Percentiles rank a stretch among this genome's conserved stretches.
phyloP scores from a whole-genome alignment of 2,113 vertebrate species.

The Dryoscopus gambensis region DNA sequence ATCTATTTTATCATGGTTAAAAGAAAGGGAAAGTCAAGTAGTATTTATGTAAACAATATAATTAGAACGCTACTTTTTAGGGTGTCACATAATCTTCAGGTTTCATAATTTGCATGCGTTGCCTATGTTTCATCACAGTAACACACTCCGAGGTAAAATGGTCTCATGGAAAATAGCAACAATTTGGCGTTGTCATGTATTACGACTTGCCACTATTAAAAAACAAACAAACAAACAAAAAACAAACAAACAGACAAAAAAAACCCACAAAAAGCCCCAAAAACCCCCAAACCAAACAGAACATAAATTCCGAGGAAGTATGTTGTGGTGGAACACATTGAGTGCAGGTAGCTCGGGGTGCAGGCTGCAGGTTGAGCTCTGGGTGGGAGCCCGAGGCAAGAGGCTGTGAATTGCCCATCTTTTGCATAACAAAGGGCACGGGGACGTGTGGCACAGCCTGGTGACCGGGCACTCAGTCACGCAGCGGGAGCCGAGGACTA shows the following conservation, averaged over 20 bases:
- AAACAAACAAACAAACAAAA: not conserved
- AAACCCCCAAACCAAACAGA: no score
- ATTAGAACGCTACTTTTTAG: not conserved
- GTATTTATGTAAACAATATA: not conserved
- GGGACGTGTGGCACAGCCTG: not conserved
- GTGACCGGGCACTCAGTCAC: no score
- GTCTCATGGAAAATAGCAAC: not conserved
- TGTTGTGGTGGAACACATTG: not conserved
- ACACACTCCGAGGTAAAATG: not conserved
- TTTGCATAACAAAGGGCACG: accelerated
- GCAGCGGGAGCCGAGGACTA: accelerated
- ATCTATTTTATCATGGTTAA: not conserved
- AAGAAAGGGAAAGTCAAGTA: not conserved
- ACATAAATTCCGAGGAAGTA: not conserved
- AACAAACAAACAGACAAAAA: not conserved
- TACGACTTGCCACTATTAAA: not conserved
- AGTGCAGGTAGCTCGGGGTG: not conserved
- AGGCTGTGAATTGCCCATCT: accelerated
- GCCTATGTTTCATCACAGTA: not conserved
- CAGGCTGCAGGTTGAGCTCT: not conserved
- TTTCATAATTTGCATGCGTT: not conserved
- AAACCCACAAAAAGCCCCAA: no score
- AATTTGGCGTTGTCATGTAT: not conserved
- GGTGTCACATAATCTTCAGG: not conserved
- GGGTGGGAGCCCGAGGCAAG: not conserved